phyloP scores from a whole-genome alignment of 1,140 invertebrate species.

The Nixonia krombeini region DNA sequence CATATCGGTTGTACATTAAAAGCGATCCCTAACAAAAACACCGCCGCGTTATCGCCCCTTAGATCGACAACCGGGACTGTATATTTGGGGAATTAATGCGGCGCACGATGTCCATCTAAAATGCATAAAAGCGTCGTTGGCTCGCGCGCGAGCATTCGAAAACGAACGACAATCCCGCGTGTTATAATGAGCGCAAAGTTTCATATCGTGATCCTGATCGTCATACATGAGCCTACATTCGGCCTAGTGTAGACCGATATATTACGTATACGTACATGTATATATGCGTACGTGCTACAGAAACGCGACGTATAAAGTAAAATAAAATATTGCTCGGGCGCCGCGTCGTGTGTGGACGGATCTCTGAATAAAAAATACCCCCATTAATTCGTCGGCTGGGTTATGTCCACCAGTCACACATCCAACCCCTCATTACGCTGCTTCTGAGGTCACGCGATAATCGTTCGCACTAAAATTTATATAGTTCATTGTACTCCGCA shows the following conservation, averaged over 20 bases:
- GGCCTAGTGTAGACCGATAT: background rate
- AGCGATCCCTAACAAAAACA: too few relatives aligned
- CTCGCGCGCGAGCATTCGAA: constrained; percentile 17
- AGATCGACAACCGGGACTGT: constrained; percentile 21
- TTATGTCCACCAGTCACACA: background rate
- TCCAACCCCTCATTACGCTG: background rate
- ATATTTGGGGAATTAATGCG: constrained; percentile 28
- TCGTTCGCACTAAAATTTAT: background rate
- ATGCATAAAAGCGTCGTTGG: constrained; percentile 23
- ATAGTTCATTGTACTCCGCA: background rate
- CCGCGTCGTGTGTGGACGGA: constrained; percentile 8
- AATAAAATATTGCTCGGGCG: constrained; percentile 32
- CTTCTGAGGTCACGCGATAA: constrained; percentile 14
- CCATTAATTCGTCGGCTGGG: constrained; percentile 18
- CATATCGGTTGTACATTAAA: too few relatives aligned
- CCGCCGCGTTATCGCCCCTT: constrained; percentile 19
- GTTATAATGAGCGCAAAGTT: constrained; percentile 29
- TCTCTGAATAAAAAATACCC: constrained; percentile 11
- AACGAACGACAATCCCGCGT: constrained; percentile 15
- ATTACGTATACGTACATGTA: too few relatives aligned
- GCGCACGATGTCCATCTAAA: constrained; percentile 22
- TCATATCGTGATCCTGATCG: constrained; percentile 20
- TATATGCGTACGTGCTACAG: too few relatives aligned
- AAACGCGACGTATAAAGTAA: background rate
- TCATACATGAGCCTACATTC: constrained; percentile 21